Evolutionary conservation across 2,113 vertebrate species (phyloP).

Genomic region (Uria aalge): DNA sequence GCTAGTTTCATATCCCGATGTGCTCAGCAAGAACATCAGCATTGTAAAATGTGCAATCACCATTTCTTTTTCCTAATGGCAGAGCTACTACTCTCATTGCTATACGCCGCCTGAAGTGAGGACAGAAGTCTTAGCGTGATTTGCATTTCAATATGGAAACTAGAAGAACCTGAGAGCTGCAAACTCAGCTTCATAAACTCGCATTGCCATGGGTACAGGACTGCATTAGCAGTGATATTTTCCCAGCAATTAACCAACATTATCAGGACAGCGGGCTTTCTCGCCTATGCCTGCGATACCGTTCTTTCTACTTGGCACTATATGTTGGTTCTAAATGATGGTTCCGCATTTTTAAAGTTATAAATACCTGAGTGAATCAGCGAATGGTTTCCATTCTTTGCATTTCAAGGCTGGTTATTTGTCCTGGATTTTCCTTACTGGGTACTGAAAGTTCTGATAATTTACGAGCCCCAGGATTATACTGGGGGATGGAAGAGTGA

Average conservation of each 20-base stretch:
- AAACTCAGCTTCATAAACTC: background rate
- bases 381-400: background rate
- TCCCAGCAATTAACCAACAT: conserved; percentile 13
- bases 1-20: background rate
- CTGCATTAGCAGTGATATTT: background rate
- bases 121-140: background rate
- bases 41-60: background rate
- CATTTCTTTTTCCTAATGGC: background rate
- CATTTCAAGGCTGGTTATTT: background rate
- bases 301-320: background rate
- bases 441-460: background rate
- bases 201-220: background rate
- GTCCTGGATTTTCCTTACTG: background rate
- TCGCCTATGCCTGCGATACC: background rate
- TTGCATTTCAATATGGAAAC: conserved; percentile 1
- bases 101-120: background rate
- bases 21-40: background rate
- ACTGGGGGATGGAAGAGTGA: background rate
- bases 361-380: background rate
- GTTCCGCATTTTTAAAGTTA: background rate
- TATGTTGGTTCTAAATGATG: background rate
- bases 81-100: background rate
- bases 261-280: background rate
- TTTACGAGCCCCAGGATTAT: background rate
- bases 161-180: background rate